Evolutionary conservation across 2,797 vertebrate species (phyloP).

Genomic region (Coregonus sp.): DNA sequence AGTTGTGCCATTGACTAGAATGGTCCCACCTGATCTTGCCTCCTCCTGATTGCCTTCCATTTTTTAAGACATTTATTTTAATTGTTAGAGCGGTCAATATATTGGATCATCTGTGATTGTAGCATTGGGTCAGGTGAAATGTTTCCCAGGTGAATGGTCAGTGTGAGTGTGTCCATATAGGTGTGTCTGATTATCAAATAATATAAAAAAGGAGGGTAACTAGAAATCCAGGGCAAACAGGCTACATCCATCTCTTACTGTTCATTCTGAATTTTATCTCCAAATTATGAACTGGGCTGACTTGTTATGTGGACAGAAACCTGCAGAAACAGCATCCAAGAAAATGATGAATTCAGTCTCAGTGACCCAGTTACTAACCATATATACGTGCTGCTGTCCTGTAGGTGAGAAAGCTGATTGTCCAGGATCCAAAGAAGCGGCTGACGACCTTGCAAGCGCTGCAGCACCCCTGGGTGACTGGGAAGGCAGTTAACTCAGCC

Average conservation of each 20-base stretch:
- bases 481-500: slow-evolving; percentile 85
- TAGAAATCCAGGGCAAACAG: background rate
- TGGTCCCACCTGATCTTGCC: no score
- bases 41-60: no score
- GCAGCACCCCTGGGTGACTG: slow-evolving; percentile 88
- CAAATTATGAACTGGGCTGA: background rate
- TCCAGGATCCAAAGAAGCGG: slow-evolving; percentile 87
- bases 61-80: no score
- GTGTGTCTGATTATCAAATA: background rate
- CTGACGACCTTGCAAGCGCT: slow-evolving; percentile 85
- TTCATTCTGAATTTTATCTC: background rate
- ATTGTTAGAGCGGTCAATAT: no score
- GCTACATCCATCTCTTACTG: slow-evolving; percentile 2
- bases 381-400: slow-evolving; percentile 19
- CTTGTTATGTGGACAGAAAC: background rate
- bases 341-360: slow-evolving; percentile 8
- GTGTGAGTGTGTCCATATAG: background rate
- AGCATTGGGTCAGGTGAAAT: background rate
- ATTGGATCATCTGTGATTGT: background rate
- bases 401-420: slow-evolving; percentile 86
- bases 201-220: background rate
- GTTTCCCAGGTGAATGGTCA: background rate
- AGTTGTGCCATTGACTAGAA: no score
- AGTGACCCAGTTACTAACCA: slow-evolving; percentile 9
- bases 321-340: background rate